Evolutionary conservation across 2,888 invertebrate genomes (phyloP), one percentile per base, ranked within the genome.

Genomic region (Apomyelois bistriatella): DNA sequence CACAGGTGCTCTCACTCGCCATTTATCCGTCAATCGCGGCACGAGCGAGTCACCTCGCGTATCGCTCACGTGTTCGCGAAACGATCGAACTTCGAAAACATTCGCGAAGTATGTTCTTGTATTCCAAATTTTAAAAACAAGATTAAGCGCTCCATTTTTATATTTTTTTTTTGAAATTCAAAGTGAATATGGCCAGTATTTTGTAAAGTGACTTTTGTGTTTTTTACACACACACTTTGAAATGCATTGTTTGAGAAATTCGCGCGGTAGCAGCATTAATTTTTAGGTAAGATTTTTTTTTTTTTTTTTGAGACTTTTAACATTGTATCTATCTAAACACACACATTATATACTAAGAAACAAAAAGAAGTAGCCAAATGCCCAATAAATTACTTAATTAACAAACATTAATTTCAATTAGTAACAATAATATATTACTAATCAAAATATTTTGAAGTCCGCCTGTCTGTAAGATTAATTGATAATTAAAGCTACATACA

Each of bases 21-120:
- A 88, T 85, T 87, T 86, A 83, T 70, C 72, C 77, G 76, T 79
- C 79, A 78, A 76, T 72, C 88, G 84, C 78, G 79, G 83, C 62
- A 68, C 76, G 68, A 77, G 70, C 73, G 76, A 81, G 86, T 78
- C 81, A 73, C 66, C 68, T 74, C 74, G 73, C 73, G 70, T 62
- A 64, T 8, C 40, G 15, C 66, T 62, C 64, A 65, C 63, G 65
- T 65, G 65, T 59, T 68, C 65, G 74, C 73, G 68, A 69, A 71
- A 62, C 59, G 50, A 61, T 59, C 57, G 60, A 61, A 49, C 57
- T 47, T 56, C 41, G 48, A 28, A 42, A 37, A 42, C n/a, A 42
- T 13, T 36, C 22, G 13, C n/a, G n/a, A 28, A 8, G 22, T 22
- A 22, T 8, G 3, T 35, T 5, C 3, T 7, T n/a, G 17, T 43